phyloP scores from a whole-genome alignment of 2,113 vertebrate genomes.

The Muntiacus muntjak region DNA sequence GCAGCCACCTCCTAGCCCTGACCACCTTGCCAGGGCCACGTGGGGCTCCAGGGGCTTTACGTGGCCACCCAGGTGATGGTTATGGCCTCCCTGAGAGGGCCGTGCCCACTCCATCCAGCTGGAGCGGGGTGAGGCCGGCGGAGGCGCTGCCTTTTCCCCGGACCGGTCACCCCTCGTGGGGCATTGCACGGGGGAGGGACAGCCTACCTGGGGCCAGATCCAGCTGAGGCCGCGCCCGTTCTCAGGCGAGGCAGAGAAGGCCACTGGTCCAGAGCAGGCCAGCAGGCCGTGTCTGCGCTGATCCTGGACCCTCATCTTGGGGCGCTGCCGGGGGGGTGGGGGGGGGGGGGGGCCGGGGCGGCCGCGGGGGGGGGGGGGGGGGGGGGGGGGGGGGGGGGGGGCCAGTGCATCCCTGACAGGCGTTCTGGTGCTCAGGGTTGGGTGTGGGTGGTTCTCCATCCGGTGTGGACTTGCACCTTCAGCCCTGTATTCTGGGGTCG shows the following conservation, averaged over 20 bases:
- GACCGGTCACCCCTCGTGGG: not conserved
- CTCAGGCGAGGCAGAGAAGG: rapidly evolving
- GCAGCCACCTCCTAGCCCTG: rapidly evolving
- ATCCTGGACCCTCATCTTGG: not conserved
- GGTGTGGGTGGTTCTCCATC: no score
- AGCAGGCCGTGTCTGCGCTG: rapidly evolving
- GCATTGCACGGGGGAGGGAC: not conserved
- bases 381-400: rapidly evolving
- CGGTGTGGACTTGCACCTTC: rapidly evolving
- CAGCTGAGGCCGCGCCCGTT: rapidly evolving
- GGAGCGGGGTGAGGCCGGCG: rapidly evolving
- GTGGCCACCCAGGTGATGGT: not conserved
- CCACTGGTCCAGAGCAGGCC: rapidly evolving
- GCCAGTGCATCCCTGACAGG: rapidly evolving
- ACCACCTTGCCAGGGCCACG: not conserved
- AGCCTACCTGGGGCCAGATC: not conserved
- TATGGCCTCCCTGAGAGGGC: not conserved
- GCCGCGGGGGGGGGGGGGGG: rapidly evolving
- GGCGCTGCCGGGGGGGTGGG: rapidly evolving
- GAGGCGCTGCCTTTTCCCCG: not conserved
- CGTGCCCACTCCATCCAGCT: rapidly evolving
- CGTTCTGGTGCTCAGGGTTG: not conserved
- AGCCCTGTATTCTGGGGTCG: rapidly evolving
- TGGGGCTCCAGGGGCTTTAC: not conserved
- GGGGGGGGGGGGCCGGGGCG: rapidly evolving